Evolutionary conservation across 2,888 invertebrate genomes (phyloP).

Genomic region (Tineola bisselliella): DNA sequence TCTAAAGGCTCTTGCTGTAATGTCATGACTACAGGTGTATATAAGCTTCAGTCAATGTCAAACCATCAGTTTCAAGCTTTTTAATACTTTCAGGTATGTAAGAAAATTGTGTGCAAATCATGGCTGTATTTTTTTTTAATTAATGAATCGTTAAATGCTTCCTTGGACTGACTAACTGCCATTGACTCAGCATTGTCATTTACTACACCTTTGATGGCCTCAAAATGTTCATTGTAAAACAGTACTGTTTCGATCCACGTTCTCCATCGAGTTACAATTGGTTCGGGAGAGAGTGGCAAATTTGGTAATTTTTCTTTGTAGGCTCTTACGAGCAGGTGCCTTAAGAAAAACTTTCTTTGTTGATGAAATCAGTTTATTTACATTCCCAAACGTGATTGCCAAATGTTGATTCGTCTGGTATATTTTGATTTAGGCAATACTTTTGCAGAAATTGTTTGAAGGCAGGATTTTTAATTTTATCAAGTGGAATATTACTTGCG

Average conservation of each 20-base stretch:
- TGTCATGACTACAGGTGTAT: too few species aligned
- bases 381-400: constrained; percentile 13
- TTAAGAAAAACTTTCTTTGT: constrained; percentile 17
- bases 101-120: constrained; percentile 18
- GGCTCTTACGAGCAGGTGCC: constrained; percentile 11
- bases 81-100: constrained; percentile 16
- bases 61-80: constrained; percentile 15
- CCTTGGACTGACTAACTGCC: constrained; percentile 14
- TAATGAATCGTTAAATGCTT: constrained; percentile 15
- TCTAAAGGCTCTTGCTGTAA: too few species aligned
- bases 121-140: constrained; percentile 15
- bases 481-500: constrained; percentile 15
- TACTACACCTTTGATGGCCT: constrained; percentile 15
- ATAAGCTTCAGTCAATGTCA: constrained; percentile 7
- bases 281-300: constrained; percentile 16
- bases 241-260: constrained; percentile 16
- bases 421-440: constrained; percentile 6
- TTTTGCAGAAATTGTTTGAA: constrained; percentile 14
- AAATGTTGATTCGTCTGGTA: constrained; percentile 15
- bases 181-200: constrained; percentile 15
- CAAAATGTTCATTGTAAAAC: constrained; percentile 17
- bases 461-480: constrained; percentile 11
- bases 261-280: constrained; percentile 18
- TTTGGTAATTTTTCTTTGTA: constrained; percentile 17
- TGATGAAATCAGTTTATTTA: constrained; percentile 17